A percentile compares a stretch with the other conserved stretches of the same genome.
These are phyloP conservation scores for Bubo bubo DNA, from an alignment of 2,113 vertebrate genomes.

Conservation along the genomic window DNA sequence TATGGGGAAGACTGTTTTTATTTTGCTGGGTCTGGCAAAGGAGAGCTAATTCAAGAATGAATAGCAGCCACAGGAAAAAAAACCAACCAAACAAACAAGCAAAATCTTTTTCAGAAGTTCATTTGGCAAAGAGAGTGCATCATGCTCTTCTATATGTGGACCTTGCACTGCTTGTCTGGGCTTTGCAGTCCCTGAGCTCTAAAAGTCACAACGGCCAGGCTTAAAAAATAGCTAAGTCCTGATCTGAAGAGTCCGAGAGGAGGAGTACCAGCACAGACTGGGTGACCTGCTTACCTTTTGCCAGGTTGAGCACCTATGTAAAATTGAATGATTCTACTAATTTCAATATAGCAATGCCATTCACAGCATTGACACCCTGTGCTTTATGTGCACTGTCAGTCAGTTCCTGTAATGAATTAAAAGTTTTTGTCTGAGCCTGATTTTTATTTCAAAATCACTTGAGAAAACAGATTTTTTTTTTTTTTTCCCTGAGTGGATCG, in stretches of 20 bases:
- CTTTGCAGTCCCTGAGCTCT: neutral
- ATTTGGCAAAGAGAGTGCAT: neutral
- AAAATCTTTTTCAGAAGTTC: neutral
- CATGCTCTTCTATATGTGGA: neutral
- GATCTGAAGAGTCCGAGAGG: neutral
- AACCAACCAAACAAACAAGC: neutral
- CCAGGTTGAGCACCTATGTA: neutral
- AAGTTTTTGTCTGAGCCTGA: neutral
- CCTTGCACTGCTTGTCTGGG: neutral
- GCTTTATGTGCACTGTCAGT: neutral
- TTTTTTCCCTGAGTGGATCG: neutral
- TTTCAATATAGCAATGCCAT: neutral
- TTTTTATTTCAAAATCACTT: neutral
- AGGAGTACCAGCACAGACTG: neutral
- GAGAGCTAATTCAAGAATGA: neutral
- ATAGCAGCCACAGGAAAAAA: neutral
- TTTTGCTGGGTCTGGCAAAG: neutral
- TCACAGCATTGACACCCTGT: neutral
- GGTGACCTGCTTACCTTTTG: neutral
- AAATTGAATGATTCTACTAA: neutral
- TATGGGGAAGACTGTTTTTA: neutral
- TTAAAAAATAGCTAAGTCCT: neutral
- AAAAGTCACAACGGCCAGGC: neutral
- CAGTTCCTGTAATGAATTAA: neutral
- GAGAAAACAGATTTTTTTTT: neutral